phyloP scores from a whole-genome alignment of 2,113 vertebrate genomes.

The Emydura subglobosa region DNA sequence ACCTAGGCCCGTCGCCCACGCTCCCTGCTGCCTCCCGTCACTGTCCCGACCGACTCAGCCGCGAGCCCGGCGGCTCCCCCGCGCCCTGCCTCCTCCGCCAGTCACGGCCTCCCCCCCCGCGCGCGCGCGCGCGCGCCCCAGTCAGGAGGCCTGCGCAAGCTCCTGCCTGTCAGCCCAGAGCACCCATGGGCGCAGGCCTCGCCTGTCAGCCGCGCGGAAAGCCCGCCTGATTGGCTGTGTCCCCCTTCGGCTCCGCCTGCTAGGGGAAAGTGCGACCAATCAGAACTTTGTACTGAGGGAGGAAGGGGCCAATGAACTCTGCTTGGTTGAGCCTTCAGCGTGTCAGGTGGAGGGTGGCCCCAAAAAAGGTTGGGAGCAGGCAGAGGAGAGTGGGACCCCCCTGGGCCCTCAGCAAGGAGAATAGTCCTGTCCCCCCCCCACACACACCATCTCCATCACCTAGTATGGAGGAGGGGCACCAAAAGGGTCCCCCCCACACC shows the following conservation, averaged over 20 bases:
- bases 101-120: fast-evolving
- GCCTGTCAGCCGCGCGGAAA: background rate
- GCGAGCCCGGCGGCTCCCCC: background rate
- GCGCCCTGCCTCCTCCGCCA: background rate
- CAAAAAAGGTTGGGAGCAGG: background rate
- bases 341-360: background rate
- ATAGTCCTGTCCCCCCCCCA: too few relatives aligned
- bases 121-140: background rate
- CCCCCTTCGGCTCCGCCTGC: fast-evolving
- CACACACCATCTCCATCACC: too few relatives aligned
- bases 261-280: fast-evolving
- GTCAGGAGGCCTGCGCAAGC: background rate
- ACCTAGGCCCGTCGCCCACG: background rate
- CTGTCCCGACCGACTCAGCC: background rate
- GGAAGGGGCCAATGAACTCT: background rate
- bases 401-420: background rate
- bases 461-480: too few relatives aligned
- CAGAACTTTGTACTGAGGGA: fast-evolving
- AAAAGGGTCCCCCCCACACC: too few relatives aligned
- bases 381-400: background rate
- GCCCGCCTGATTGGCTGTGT: background rate
- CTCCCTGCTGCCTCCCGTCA: background rate
- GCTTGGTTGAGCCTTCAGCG: background rate
- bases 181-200: fast-evolving
- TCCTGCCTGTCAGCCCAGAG: background rate